phyloP scores from a whole-genome alignment of 2,797 vertebrate species.

The Falco peregrinus region DNA sequence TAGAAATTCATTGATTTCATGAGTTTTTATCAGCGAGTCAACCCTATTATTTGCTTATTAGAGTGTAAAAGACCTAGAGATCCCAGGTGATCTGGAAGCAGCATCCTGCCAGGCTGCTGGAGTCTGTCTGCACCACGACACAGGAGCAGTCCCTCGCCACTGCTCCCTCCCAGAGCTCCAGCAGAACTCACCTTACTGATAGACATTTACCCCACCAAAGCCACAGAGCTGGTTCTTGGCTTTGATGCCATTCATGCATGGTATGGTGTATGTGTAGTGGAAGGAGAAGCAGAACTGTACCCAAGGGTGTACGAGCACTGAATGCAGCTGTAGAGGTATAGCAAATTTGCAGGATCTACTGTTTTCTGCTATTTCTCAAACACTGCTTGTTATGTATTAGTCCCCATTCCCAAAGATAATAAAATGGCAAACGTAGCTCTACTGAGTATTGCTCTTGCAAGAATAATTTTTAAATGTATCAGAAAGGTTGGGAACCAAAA shows the following conservation, averaged over 20 bases:
- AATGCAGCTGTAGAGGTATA: neutral
- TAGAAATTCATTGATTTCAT: neutral
- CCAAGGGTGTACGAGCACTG: neutral
- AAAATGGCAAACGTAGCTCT: neutral
- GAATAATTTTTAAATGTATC: neutral
- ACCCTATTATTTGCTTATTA: neutral
- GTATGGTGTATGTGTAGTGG: neutral
- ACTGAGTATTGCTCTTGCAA: neutral
- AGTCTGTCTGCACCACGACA: neutral
- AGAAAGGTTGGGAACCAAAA: neutral
- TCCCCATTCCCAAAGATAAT: neutral
- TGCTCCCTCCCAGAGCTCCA: accelerated
- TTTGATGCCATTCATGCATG: neutral
- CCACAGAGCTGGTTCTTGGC: neutral
- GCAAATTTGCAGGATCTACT: neutral
- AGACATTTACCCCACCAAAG: neutral
- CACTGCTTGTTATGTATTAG: neutral
- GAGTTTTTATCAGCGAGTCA: neutral
- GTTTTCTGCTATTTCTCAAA: neutral
- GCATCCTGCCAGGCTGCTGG: accelerated
- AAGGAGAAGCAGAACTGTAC: neutral
- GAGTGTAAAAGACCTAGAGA: neutral
- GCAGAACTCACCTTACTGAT: neutral
- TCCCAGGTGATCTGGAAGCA: neutral
- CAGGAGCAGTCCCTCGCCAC: neutral